Percentiles rank a stretch among this genome's conserved stretches.
Conservation (phyloP, 2,113 vertebrate species). For the Labeo catla region DNA sequence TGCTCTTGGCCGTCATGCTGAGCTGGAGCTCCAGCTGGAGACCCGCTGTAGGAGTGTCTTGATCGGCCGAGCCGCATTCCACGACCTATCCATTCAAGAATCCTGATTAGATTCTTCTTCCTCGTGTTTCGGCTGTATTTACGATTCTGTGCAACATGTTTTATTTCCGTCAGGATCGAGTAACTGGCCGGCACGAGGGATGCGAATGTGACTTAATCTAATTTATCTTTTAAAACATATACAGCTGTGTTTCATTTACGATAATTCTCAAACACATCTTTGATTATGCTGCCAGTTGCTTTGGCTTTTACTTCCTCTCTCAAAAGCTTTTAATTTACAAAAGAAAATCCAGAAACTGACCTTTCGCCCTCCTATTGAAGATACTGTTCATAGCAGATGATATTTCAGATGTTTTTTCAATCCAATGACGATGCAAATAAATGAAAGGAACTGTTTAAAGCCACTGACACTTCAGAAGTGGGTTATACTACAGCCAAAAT, state of each 20-base stretch:
- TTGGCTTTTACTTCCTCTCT: conserved; percentile 69
- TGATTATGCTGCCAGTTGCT: conserved; percentile 69
- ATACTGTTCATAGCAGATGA: not conserved
- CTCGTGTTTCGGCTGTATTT: no score
- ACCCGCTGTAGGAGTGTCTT: not conserved
- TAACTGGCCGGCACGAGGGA: not conserved
- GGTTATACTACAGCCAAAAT: not conserved
- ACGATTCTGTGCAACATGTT: no score
- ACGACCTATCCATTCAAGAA: not conserved
- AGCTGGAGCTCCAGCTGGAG: conserved; percentile 35
- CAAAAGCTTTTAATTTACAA: conserved; percentile 62
- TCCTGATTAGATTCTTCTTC: no score
- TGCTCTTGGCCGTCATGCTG: conserved; percentile 1
- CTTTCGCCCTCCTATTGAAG: not conserved
- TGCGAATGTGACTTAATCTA: not conserved
- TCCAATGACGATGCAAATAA: no score
- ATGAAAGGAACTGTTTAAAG: not conserved
- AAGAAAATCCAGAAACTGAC: conserved; percentile 24
- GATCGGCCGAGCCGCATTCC: not conserved
- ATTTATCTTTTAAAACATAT: not conserved
- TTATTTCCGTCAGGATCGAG: no score
- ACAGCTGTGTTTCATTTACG: not conserved
- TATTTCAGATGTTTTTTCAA: not conserved
- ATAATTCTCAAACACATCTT: conserved; percentile 69
- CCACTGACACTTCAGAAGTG: not conserved